Evolutionary conservation across 2,888 invertebrate genomes (phyloP), one percentile per base, ranked within the genome.

Genomic region (Zonitis immaculata): DNA sequence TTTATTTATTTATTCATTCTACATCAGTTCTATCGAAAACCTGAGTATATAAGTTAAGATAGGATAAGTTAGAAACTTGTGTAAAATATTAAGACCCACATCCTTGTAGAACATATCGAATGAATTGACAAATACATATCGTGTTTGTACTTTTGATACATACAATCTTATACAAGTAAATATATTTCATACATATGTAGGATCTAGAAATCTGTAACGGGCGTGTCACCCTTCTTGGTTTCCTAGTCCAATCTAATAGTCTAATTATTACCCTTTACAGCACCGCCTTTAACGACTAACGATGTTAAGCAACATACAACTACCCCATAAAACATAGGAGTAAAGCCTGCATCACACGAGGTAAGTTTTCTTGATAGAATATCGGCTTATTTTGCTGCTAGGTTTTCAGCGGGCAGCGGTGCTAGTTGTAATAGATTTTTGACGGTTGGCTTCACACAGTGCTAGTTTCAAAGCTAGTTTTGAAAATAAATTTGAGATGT

Each of bases 51-150:
- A n/a, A n/a, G n/a, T n/a, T n/a, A n/a, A n/a, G n/a, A 35, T 14
- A 16, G 35, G 16, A 16, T 8, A 16, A 35, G 43, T 39, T 51
- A 47, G 49, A 56, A 57, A 56, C 57, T 56, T 53, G 57, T 60
- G 56, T 60, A 57, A 58, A n/a, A n/a, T 58, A 56, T 58, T 54
- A 60, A 57, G 58, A 60, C 48, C 50, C 42, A 47, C 52, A 53
- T 54, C 44, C 60, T 58, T 60, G 60, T 60, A 51, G 52, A 55
- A 57, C 58, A 58, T 60, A 60, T 55, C 55, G 48, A 58, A 58
- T 58, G 58, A 57, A 57, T 55, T 57, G 44, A 55, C 55, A 47
- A 47, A 50, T 60, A 58, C n/a, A n/a, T n/a, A n/a, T n/a, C n/a
- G n/a, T n/a, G n/a, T n/a, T n/a, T n/a, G n/a, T n/a, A n/a, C n/a